Evolutionary conservation across 1,140 invertebrate genomes (phyloP).

Genomic region (Gryllus bimaculatus): DNA sequence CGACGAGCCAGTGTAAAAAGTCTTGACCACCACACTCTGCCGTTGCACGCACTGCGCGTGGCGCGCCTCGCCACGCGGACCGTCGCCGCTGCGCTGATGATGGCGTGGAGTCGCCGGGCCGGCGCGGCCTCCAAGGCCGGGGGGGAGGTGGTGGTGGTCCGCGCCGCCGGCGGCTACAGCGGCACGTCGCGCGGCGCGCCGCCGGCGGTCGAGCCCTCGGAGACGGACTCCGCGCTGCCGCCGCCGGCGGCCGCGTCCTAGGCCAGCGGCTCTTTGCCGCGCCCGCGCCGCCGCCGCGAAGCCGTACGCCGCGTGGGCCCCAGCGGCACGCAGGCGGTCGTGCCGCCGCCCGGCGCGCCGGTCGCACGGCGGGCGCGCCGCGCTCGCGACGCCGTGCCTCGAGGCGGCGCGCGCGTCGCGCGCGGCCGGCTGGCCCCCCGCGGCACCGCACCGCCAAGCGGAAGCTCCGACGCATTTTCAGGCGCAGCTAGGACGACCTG

Average conservation of each 20-base stretch:
- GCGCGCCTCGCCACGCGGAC: not conserved
- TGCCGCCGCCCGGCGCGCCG: no score
- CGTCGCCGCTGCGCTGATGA: not conserved
- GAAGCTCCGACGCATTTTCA: constrained; percentile 59
- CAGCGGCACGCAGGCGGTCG: constrained; percentile 35
- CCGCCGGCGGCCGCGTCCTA: constrained; percentile 13
- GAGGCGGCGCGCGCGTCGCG: no score
- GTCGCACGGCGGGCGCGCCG: no score
- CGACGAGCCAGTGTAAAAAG: no score
- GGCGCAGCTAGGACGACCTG: constrained; percentile 56
- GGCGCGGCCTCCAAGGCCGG: not conserved
- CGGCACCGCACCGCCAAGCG: no score
- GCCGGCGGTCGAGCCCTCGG: not conserved
- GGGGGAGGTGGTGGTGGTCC: no score
- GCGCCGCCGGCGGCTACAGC: not conserved
- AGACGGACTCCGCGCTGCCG: not conserved
- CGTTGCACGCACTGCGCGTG: not conserved
- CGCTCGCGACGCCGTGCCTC: no score
- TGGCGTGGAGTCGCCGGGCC: not conserved
- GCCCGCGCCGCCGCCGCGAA: constrained; percentile 48
- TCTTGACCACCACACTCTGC: no score
- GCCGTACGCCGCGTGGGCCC: constrained; percentile 46
- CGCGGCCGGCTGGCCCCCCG: no score
- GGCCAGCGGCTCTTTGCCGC: constrained; percentile 43
- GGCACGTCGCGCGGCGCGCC: not conserved